Conservation (phyloP, 2,113 vertebrate species). For the Herpailurus yagouaroundi region DNA sequence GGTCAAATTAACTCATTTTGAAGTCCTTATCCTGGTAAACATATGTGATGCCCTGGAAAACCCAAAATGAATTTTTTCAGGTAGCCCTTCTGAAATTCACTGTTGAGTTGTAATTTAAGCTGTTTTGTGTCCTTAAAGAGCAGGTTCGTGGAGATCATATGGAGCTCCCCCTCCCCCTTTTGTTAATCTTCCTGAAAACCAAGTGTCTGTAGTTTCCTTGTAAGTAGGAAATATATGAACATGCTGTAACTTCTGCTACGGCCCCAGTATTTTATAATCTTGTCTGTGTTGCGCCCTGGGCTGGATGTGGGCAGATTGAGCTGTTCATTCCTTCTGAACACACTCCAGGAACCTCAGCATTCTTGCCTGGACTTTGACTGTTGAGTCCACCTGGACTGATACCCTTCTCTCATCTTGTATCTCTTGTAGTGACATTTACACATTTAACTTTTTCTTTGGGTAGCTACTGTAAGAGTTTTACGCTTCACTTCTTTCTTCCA, state of each 20-base stretch:
- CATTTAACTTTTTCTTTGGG: neutral
- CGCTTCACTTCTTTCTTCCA: neutral
- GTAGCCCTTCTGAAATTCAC: constrained; percentile 30
- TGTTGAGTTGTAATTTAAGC: constrained; percentile 60
- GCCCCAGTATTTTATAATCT: neutral
- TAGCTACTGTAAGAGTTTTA: neutral
- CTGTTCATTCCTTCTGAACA: neutral
- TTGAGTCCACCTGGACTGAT: neutral
- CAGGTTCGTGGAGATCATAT: constrained; percentile 50
- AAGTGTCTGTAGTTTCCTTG: neutral
- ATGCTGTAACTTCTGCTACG: neutral
- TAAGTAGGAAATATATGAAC: constrained; percentile 40
- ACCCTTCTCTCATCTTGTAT: neutral
- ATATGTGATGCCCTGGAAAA: constrained; percentile 28
- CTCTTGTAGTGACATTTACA: neutral
- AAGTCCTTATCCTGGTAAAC: constrained; percentile 40
- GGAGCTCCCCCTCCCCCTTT: neutral
- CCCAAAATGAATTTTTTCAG: neutral
- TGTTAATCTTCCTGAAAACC: neutral
- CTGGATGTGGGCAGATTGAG: neutral
- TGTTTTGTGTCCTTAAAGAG: constrained; percentile 62
- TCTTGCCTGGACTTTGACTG: neutral
- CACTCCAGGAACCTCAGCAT: neutral
- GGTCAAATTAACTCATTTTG: constrained; percentile 11
- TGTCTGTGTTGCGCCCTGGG: neutral